Base-by-base conservation (phyloP, 1,140 invertebrate species). In the Orussus abietinus region DNA sequence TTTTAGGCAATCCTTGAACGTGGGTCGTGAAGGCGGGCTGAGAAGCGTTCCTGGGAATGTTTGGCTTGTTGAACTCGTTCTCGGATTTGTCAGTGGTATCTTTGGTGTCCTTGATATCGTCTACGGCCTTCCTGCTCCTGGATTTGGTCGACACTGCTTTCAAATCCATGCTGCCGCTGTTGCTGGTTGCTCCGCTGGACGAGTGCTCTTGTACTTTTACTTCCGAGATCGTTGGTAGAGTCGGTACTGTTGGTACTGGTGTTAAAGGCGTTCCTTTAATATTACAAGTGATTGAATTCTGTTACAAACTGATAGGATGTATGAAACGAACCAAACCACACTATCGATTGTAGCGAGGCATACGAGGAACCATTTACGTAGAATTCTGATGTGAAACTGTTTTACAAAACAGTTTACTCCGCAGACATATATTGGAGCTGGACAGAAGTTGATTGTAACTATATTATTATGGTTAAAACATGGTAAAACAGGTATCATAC, bases 141-240 rank as follows among this genome's bases (percentile, higher is more conserved):
- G 60, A 72, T 61, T 69, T 72, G 19, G 49, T 50, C 10, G 49
- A 54, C 7, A 61, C 39, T 17, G 15, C 59, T 12, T 71, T 72
- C 3, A 72, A 43, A 7, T 72, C 69, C 49, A 65, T 59, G 19
- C 74, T 76, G 22, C 73, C 73, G 28, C 67, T 74, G 34, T 68
- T 72, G 26, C 72, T 75, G 1, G 74, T 75, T 13, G 67, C 68
- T n/a, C 75, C 70, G 46, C 73, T 78, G 40, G 72, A 70, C 46
- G 76, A 64, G 56, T 80, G 81, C 42, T 88, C 85, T 19, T 79
- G 77, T 6, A 84, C 79, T 55, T 84, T 87, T 11, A 82, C 85
- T 69, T 92, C 90, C 12, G 85, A 85, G 55, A 93, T 92, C 14
- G 90, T 92, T 22, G 90, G 89, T 38, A 93, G 72, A 1, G 87